Percentiles rank a stretch among this genome's conserved stretches.
phyloP scores from a whole-genome alignment of 2,888 invertebrate species.

The Hyalella azteca region DNA sequence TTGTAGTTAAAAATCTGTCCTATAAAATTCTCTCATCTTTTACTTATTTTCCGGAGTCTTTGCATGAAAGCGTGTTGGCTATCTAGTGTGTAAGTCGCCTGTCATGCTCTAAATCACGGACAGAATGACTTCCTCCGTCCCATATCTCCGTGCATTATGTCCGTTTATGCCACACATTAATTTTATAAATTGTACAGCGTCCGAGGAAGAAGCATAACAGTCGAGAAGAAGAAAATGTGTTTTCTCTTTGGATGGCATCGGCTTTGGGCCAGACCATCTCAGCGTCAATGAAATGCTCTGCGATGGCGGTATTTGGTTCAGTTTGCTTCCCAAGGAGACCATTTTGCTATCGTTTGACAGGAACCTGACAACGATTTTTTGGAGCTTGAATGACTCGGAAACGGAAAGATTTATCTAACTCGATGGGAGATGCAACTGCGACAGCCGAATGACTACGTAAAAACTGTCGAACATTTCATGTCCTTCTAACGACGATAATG shows the following conservation, averaged over 20 bases:
- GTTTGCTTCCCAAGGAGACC: slow-evolving; percentile 20
- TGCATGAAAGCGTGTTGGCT: slow-evolving; percentile 24
- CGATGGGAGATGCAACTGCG: background rate
- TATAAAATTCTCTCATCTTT: background rate
- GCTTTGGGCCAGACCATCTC: background rate
- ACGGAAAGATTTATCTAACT: background rate
- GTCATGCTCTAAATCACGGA: slow-evolving; percentile 28
- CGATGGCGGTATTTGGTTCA: slow-evolving; percentile 1
- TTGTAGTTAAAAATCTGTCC: background rate
- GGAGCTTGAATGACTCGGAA: slow-evolving; percentile 2
- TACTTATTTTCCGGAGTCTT: slow-evolving; percentile 1
- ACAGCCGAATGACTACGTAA: too few relatives aligned
- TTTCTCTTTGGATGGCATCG: slow-evolving; percentile 29
- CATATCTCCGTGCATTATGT: slow-evolving; percentile 36
- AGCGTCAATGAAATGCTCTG: slow-evolving; percentile 6
- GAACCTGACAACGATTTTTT: background rate
- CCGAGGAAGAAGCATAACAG: slow-evolving; percentile 33
- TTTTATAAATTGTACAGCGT: slow-evolving; percentile 33
- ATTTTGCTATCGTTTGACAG: slow-evolving; percentile 32
- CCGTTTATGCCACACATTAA: slow-evolving; percentile 36
- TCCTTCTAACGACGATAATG: too few relatives aligned
- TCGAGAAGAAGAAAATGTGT: slow-evolving; percentile 36
- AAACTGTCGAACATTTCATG: too few relatives aligned
- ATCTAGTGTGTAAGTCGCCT: slow-evolving; percentile 7
- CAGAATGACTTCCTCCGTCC: slow-evolving; percentile 33